phyloP scores from a whole-genome alignment of 2,113 vertebrate genomes.

The Meles meles region DNA sequence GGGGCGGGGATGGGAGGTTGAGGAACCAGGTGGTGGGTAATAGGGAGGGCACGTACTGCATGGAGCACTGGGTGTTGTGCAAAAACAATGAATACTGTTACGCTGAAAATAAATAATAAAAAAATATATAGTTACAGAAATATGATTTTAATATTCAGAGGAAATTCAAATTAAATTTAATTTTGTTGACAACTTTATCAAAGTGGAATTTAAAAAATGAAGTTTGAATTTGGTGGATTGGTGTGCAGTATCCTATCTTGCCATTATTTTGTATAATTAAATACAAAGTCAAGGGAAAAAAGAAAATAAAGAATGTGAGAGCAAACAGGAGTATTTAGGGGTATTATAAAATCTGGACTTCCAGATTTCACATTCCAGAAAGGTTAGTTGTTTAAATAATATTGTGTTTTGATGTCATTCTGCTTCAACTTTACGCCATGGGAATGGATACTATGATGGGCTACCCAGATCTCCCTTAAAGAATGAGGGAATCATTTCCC shows the following conservation, averaged over 20 bases:
- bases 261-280: not conserved
- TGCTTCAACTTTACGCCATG: not conserved
- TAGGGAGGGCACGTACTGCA: no score
- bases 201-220: not conserved
- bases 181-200: not conserved
- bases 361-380: not conserved
- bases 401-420: not conserved
- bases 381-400: not conserved
- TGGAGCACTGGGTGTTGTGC: no score
- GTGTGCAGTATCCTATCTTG: not conserved
- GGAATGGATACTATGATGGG: not conserved
- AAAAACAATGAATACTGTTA: no score
- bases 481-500: not conserved
- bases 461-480: not conserved
- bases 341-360: not conserved
- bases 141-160: not conserved
- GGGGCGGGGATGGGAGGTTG: no score
- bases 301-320: not conserved
- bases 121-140: not conserved
- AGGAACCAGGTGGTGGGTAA: no score
- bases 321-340: not conserved
- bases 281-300: not conserved
- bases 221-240: not conserved
- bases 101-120: no score
- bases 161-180: not conserved